Conservation (phyloP, 2,797 vertebrate species). For the Alexandromys oeconomus region DNA sequence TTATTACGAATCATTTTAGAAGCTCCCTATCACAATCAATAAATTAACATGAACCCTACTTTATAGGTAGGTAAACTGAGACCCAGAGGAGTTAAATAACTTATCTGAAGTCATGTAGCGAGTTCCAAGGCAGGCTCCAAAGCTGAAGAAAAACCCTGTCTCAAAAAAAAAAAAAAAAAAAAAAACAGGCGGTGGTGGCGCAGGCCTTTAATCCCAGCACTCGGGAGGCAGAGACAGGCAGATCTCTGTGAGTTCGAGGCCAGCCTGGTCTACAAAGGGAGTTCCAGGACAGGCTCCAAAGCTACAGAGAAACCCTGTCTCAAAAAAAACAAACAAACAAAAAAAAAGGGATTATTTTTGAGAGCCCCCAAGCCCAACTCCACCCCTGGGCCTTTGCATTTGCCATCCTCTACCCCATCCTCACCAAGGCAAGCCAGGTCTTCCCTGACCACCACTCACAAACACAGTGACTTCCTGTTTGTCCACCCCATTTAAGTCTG, state of each 20-base stretch:
- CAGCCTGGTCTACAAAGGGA: no score
- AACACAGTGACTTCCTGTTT: background rate
- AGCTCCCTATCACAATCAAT: background rate
- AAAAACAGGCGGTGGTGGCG: no score
- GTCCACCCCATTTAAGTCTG: background rate
- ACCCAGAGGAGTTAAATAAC: background rate
- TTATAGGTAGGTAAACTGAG: conserved; percentile 10
- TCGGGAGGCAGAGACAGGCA: no score
- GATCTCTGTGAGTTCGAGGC: no score
- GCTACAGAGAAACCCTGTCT: no score
- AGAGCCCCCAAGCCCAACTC: background rate
- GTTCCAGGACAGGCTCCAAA: no score
- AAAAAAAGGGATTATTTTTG: background rate
- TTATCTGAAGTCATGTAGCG: background rate
- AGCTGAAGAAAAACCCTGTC: no score
- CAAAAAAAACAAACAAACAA: no score
- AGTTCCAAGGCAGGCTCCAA: no score
- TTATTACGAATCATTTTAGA: background rate
- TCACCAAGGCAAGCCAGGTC: background rate
- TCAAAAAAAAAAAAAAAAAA: no score
- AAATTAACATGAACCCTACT: background rate
- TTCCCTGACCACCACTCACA: background rate
- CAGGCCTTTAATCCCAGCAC: no score
- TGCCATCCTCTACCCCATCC: background rate
- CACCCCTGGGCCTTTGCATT: background rate